Percentiles rank a stretch among this genome's conserved stretches.
phyloP scores from a whole-genome alignment of 2,113 vertebrate species.

The Oenanthe oenanthe region DNA sequence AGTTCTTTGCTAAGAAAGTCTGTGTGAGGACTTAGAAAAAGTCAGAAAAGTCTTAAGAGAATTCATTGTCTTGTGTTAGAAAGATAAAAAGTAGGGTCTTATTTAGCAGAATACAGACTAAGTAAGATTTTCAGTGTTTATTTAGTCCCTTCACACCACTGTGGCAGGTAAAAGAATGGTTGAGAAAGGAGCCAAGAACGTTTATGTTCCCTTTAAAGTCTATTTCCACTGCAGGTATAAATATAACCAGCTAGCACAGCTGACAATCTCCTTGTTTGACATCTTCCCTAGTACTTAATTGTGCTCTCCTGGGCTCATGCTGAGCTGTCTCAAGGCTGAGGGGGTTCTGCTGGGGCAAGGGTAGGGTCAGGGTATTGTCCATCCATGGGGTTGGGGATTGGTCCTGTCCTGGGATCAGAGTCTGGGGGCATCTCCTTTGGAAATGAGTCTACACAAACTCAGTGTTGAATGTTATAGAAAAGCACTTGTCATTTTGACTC shows the following conservation, averaged over 20 bases:
- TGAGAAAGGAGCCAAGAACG: neutral
- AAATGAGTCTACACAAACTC: neutral
- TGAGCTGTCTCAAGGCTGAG: neutral
- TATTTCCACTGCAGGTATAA: neutral
- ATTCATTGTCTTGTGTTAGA: neutral
- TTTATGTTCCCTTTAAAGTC: neutral
- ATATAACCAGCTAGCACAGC: neutral
- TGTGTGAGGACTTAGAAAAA: conserved; percentile 8
- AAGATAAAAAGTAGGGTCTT: conserved; percentile 2
- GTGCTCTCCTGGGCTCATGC: neutral
- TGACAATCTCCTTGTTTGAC: neutral
- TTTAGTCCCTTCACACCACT: neutral
- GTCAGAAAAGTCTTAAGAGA: conserved; percentile 15
- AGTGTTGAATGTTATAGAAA: neutral
- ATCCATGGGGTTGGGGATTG: neutral
- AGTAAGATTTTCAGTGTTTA: neutral
- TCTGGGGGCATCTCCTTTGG: neutral
- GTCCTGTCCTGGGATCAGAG: neutral
- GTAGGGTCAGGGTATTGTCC: neutral
- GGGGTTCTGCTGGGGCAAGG: neutral
- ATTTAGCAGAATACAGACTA: conserved; percentile 17
- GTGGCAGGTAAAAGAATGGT: neutral
- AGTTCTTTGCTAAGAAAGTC: conserved; percentile 13
- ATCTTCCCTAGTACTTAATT: neutral
- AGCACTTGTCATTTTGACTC: rapidly evolving